Conservation (phyloP, 2,113 vertebrate species). For the Ammospiza nelsoni region DNA sequence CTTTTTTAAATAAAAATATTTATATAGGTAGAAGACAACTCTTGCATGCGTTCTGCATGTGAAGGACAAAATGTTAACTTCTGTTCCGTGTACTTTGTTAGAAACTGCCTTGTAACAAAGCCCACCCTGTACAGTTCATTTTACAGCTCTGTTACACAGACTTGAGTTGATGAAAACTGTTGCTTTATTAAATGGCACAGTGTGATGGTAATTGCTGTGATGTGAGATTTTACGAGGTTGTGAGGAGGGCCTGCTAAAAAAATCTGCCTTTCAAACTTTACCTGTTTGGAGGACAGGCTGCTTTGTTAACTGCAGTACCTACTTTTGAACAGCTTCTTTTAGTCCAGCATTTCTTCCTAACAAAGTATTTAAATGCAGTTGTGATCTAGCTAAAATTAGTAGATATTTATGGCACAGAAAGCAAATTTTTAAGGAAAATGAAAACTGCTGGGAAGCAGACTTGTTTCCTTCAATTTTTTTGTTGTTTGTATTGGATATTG, state of each 20-base stretch:
- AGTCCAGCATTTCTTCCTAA: not conserved
- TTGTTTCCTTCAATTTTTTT: not conserved
- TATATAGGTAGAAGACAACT: not conserved
- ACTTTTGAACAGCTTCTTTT: not conserved
- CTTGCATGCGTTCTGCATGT: not conserved
- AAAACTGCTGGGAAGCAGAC: not conserved
- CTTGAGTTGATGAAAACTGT: conserved; percentile 81
- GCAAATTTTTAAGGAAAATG: not conserved
- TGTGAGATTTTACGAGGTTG: conserved; percentile 53
- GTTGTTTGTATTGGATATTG: not conserved
- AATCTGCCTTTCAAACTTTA: not conserved
- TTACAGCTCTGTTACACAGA: not conserved
- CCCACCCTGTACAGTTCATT: not conserved
- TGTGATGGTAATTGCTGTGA: conserved; percentile 81
- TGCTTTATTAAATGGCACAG: conserved; percentile 82
- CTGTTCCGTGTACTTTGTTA: not conserved
- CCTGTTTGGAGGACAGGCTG: not conserved
- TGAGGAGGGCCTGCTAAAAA: not conserved
- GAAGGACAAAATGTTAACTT: not conserved
- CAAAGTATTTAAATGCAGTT: not conserved
- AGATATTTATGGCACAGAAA: not conserved
- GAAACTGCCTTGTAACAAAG: not conserved
- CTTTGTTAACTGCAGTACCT: not conserved
- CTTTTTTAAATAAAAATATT: not conserved
- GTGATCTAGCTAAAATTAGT: not conserved